Evolutionary conservation across 2,888 invertebrate genomes (phyloP), one percentile per base, ranked within the genome.

Genomic region (Ernsta delagoae): DNA sequence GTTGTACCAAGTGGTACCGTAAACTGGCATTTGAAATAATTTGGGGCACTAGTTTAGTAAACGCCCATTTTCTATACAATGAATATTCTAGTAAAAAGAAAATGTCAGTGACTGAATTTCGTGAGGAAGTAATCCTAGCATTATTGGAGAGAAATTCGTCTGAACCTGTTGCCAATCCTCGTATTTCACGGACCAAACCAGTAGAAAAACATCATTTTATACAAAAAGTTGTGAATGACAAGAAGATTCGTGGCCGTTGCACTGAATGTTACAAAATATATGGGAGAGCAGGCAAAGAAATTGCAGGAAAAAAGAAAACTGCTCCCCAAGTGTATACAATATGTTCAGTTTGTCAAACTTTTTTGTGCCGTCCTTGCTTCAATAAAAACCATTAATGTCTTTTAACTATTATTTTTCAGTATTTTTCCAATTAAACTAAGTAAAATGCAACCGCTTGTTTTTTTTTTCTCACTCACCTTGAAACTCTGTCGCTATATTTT

Each of bases 391-490:
- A 36, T 36, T 36, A 36, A 36, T 16, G 16, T 16, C 16, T 16
- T 16, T 16, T 16, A 16, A 16, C 36, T 36, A 36, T 36, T 36
- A 36, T 36, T 36, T 36, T 36, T 36, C 36, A 36, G 36, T 36
- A 36, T 36, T 36, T 36, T 36, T 36, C 36, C 36, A 36, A 36
- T 36, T 36, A 36, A 36, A 36, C 36, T 36, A 36, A 36, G 36
- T 36, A 36, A 36, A 36, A 36, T 36, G 36, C 36, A 36, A 36
- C 36, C 64, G 24, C 67, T 70, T 43, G 48, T 41, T 34, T 67
- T 63, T 57, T 69, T 57, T 57, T 59, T 59, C 64, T 11, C 60
- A 57, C 41, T 65, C 45, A 57, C 65, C 63, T 36, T 36, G 36
- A 36, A 36, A 36, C 36, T 36, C 36, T 36, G 36, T 36, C 36